Evolutionary conservation across 2,888 invertebrate genomes (phyloP).

Genomic region (Cenopis cana): DNA sequence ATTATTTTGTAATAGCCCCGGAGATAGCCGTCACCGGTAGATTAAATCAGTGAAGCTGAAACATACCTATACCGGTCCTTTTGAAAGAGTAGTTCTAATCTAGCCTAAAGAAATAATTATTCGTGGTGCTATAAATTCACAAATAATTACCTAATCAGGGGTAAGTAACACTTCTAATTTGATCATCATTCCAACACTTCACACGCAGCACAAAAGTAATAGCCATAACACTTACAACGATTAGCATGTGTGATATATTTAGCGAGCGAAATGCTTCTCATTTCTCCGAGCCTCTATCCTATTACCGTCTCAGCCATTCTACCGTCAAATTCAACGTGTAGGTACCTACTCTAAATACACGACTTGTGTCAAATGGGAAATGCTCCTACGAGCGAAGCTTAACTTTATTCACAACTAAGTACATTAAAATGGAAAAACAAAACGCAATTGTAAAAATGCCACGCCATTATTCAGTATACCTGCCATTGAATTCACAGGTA

Average conservation of each 20-base stretch:
- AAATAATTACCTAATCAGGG: too few relatives aligned
- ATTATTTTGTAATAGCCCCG: too few relatives aligned
- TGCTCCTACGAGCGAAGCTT: too few relatives aligned
- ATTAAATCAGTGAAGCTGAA: too few relatives aligned
- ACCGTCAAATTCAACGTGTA: slow-evolving; percentile 10
- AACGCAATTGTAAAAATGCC: background rate
- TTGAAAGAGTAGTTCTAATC: too few relatives aligned
- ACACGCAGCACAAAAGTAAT: background rate
- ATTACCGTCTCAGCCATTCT: slow-evolving; percentile 15
- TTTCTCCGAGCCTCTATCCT: slow-evolving; percentile 12
- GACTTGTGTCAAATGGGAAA: background rate
- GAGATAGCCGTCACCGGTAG: too few relatives aligned
- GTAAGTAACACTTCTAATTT: too few relatives aligned
- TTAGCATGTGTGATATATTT: background rate
- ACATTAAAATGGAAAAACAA: slow-evolving; percentile 4
- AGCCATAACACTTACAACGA: background rate
- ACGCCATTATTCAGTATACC: background rate
- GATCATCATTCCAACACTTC: too few relatives aligned
- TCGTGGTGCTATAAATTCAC: too few relatives aligned
- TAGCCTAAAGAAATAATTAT: too few relatives aligned
- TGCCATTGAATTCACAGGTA: slow-evolving; percentile 2
- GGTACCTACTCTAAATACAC: background rate
- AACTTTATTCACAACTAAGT: background rate
- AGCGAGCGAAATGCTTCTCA: slow-evolving; percentile 3
- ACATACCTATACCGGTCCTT: too few relatives aligned